These are phyloP conservation scores for Cygnus buccinator DNA, from an alignment of 2,113 vertebrate genomes.

Conservation along the genomic window DNA sequence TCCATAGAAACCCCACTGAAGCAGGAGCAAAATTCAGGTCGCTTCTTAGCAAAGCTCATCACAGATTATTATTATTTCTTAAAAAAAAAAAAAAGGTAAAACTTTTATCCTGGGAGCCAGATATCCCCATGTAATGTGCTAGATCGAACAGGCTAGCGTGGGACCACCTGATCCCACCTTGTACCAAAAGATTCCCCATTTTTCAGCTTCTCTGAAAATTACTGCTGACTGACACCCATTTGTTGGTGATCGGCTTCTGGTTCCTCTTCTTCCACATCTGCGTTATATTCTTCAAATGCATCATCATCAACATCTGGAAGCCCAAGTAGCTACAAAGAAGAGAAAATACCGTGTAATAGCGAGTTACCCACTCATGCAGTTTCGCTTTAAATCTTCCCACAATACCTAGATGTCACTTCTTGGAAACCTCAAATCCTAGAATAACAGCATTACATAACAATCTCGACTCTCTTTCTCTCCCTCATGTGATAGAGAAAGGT, in stretches of 20 bases:
- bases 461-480: not conserved
- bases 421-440: not conserved
- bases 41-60: conserved; percentile 78
- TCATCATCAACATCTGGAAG: conserved; percentile 96
- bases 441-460: not conserved
- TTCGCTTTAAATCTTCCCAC: not conserved
- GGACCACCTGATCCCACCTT: conserved; percentile 65
- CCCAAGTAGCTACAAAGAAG: conserved; percentile 87
- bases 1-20: conserved; percentile 73
- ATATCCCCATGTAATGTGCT: conserved; percentile 65
- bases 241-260: conserved; percentile 97
- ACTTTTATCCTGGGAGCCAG: conserved; percentile 67
- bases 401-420: not conserved
- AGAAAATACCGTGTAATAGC: conserved; percentile 51
- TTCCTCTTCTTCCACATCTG: conserved; percentile 95
- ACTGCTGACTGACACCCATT: conserved; percentile 99
- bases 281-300: conserved; percentile 96
- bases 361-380: not conserved
- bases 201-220: conserved; percentile 66
- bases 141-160: conserved; percentile 61
- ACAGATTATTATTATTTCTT: conserved; percentile 27
- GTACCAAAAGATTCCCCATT: conserved; percentile 53
- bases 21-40: conserved; percentile 74
- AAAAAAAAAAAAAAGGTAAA: not conserved
- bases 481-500: not conserved